Percentiles rank a stretch among this genome's conserved stretches.
Evolutionary conservation across 2,113 vertebrate species (phyloP).

Genomic region (Hemicordylus capensis): DNA sequence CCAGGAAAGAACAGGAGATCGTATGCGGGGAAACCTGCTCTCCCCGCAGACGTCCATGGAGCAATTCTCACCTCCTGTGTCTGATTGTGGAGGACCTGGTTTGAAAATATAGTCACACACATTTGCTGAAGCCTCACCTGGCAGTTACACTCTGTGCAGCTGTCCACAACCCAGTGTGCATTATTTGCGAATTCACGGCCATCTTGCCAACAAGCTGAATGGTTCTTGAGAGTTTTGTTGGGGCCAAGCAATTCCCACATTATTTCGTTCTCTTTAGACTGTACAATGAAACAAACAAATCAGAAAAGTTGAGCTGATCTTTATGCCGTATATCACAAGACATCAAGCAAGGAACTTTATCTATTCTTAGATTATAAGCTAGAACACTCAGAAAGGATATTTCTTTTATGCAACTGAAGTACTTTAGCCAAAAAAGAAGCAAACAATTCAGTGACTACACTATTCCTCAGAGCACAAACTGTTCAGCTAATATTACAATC

Average conservation of each 20-base stretch:
- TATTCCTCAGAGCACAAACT: background rate
- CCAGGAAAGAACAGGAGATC: too few relatives aligned
- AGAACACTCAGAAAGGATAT: background rate
- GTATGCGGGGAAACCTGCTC: too few relatives aligned
- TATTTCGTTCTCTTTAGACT: constrained; percentile 92
- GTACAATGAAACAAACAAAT: constrained; percentile 40
- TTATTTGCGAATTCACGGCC: constrained; percentile 92
- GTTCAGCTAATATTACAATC: background rate
- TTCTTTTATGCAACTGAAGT: background rate
- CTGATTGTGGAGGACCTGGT: background rate
- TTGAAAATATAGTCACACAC: background rate
- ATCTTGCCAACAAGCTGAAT: constrained; percentile 96
- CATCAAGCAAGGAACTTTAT: background rate
- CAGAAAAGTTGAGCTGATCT: background rate
- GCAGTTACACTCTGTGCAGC: constrained; percentile 95
- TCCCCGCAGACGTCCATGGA: too few relatives aligned
- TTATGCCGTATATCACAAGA: background rate
- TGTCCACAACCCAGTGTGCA: constrained; percentile 97
- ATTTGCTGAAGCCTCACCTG: constrained; percentile 78
- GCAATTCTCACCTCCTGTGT: background rate
- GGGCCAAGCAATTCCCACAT: constrained; percentile 89
- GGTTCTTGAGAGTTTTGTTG: constrained; percentile 85
- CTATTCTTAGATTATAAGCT: background rate
- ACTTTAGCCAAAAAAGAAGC: constrained; percentile 4
- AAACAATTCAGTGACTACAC: background rate